Percentiles rank a stretch among this genome's conserved stretches.
Conservation (phyloP, 2,888 invertebrate genomes). For the Frankliniella intonsa region DNA sequence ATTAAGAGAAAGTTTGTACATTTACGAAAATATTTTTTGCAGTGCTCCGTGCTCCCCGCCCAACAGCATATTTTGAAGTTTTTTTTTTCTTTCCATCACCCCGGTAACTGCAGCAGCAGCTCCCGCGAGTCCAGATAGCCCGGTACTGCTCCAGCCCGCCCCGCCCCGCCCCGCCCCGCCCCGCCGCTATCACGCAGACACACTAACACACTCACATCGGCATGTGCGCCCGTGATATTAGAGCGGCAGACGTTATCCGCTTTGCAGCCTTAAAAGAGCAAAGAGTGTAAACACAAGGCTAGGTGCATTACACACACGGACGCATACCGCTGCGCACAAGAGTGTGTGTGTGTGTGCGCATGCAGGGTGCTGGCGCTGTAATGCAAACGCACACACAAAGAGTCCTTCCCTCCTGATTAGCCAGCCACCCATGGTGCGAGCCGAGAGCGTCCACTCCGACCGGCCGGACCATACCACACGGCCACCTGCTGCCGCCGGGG, state of each 20-base stretch:
- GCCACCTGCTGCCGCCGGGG: neutral
- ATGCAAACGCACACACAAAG: neutral
- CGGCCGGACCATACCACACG: neutral
- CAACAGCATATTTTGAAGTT: neutral
- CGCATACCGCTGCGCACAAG: neutral
- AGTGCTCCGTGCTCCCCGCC: too few relatives aligned
- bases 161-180: neutral
- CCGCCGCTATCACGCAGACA: neutral
- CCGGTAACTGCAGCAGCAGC: neutral
- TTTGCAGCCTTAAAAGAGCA: conserved; percentile 12
- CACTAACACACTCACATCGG: neutral
- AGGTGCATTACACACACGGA: neutral
- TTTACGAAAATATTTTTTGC: too few relatives aligned
- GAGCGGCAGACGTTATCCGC: neutral
- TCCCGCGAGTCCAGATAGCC: neutral
- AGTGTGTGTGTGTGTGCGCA: neutral
- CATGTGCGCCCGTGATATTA: neutral
- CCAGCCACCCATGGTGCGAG: neutral
- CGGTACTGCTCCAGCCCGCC: neutral
- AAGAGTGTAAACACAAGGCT: neutral
- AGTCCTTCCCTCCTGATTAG: neutral
- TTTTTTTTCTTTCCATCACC: neutral
- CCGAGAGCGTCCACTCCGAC: neutral
- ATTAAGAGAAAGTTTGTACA: too few relatives aligned
- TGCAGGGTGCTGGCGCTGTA: neutral